Percentiles rank a stretch among this genome's conserved stretches.
Evolutionary conservation across 2,797 vertebrate genomes (phyloP).

Genomic region (Discoglossus pictus): DNA sequence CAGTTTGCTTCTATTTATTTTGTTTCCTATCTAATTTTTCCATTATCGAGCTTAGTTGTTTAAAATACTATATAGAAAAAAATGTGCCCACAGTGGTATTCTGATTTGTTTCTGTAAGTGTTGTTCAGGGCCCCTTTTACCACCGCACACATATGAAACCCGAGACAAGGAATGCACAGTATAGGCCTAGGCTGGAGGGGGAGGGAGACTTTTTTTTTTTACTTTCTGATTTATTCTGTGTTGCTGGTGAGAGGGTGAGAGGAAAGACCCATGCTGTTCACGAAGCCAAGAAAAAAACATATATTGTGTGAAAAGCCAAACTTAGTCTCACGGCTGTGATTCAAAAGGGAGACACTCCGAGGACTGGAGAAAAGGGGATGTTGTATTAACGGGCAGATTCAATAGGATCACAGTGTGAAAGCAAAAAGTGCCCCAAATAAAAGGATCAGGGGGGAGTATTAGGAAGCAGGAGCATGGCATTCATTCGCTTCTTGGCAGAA

Average conservation of each 20-base stretch:
- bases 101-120: constrained; percentile 26
- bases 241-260: constrained; percentile 41
- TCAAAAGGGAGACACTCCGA: constrained; percentile 8
- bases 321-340: constrained; percentile 31
- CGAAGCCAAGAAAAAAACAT: constrained; percentile 33
- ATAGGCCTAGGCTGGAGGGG: constrained; percentile 27
- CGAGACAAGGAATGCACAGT: constrained; percentile 43
- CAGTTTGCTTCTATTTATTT: too few species aligned
- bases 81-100: too few species aligned
- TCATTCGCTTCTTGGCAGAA: constrained; percentile 35
- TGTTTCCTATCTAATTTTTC: too few species aligned
- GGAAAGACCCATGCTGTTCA: constrained; percentile 29
- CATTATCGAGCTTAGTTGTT: too few species aligned
- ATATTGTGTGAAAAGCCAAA: constrained; percentile 41
- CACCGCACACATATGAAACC: constrained; percentile 33
- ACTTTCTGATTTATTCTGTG: constrained; percentile 44
- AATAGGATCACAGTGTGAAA: constrained; percentile 28
- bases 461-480: constrained; percentile 32
- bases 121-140: constrained; percentile 35
- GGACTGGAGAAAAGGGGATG: constrained; percentile 5
- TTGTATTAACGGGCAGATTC: constrained; percentile 12
- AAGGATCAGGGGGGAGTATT: constrained; percentile 19
- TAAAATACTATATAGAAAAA: too few species aligned
- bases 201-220: constrained; percentile 36
- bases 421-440: constrained; percentile 34